Percentiles rank a stretch among this genome's conserved stretches.
Conservation (phyloP, 2,888 invertebrate species). For the Tetranychus truncatus region DNA sequence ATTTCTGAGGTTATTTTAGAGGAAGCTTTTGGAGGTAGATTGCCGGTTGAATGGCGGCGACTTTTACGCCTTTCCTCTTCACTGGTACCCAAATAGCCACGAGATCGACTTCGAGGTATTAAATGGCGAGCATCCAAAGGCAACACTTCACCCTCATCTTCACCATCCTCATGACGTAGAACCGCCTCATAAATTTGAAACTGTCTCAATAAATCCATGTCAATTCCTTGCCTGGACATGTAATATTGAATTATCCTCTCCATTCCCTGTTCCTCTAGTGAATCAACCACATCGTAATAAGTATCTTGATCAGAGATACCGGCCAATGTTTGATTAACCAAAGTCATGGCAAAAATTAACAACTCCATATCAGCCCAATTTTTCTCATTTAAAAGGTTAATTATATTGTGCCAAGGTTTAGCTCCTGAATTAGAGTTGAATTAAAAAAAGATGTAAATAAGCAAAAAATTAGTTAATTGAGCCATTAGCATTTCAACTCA, state of each 20-base stretch:
- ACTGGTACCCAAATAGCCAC: conserved; percentile 4
- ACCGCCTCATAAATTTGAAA: conserved; percentile 88
- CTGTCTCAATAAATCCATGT: conserved; percentile 76
- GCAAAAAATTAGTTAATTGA: not conserved
- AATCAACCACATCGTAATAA: conserved; percentile 92
- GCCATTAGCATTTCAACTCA: not conserved
- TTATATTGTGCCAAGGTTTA: conserved; percentile 55
- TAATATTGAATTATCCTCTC: conserved; percentile 67
- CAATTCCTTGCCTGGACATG: conserved; percentile 77
- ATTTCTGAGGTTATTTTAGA: conserved; percentile 36
- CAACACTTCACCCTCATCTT: conserved; percentile 33
- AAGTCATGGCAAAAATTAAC: conserved; percentile 80
- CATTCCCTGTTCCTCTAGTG: conserved; percentile 80
- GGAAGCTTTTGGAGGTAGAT: conserved; percentile 24
- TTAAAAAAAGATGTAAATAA: not conserved
- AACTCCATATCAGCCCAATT: conserved; percentile 92
- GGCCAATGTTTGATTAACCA: conserved; percentile 72
- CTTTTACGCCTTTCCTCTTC: conserved; percentile 54
- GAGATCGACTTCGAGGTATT: conserved; percentile 30
- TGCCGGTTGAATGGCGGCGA: conserved; percentile 51
- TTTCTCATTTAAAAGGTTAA: conserved; percentile 72
- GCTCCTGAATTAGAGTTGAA: conserved; percentile 32
- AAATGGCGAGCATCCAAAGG: conserved; percentile 23
- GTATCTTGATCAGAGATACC: conserved; percentile 71
- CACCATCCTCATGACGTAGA: conserved; percentile 67